Percentiles rank a stretch among this genome's conserved stretches.
phyloP scores from a whole-genome alignment of 1,140 invertebrate genomes.

The Sinonovacula constricta region DNA sequence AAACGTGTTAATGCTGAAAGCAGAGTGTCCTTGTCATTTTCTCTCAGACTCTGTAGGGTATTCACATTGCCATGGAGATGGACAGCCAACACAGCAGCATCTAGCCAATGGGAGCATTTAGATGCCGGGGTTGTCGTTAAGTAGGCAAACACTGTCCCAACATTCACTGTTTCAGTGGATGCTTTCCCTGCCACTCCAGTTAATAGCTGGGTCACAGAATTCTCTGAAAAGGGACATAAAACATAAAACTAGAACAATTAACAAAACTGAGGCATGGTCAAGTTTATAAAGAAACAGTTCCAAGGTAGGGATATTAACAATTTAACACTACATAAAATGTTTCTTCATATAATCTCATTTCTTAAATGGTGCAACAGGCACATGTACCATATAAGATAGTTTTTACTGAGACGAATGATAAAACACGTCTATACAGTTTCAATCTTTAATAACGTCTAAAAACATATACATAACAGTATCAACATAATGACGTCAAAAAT shows the following conservation, averaged over 20 bases:
- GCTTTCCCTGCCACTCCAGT: slow-evolving; percentile 7
- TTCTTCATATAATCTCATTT: background rate
- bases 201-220: background rate
- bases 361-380: background rate
- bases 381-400: too few relatives aligned
- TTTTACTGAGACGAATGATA: too few relatives aligned
- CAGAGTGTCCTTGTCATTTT: slow-evolving; percentile 11
- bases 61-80: background rate
- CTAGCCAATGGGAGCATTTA: slow-evolving; percentile 11
- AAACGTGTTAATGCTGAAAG: slow-evolving; percentile 32
- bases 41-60: background rate
- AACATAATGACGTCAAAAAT: too few relatives aligned
- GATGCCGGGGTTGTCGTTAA: background rate
- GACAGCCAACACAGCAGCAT: slow-evolving; percentile 16
- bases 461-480: too few relatives aligned
- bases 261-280: background rate
- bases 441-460: too few relatives aligned
- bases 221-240: background rate
- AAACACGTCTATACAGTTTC: too few relatives aligned
- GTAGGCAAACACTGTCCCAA: slow-evolving; percentile 14
- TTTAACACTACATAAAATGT: too few relatives aligned
- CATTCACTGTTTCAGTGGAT: background rate
- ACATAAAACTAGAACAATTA: background rate
- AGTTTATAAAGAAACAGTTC: background rate
- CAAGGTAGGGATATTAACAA: too few relatives aligned